Evolutionary conservation across 2,113 vertebrate genomes (phyloP).

Genomic region (Ardeotis arabs): DNA sequence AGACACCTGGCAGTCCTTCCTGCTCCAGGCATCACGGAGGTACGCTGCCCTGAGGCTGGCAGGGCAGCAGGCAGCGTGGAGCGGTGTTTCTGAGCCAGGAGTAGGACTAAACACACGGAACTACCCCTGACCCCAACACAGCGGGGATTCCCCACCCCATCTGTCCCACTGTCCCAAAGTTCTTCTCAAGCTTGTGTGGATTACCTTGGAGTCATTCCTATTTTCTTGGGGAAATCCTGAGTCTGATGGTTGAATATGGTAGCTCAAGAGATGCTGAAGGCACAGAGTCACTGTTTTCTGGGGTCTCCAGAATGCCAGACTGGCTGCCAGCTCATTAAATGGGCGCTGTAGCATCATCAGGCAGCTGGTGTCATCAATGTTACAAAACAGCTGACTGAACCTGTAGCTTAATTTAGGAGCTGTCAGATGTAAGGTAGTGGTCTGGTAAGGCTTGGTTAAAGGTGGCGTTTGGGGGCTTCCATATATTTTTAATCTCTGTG

Average conservation of each 20-base stretch:
- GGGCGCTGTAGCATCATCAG: neutral
- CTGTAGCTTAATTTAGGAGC: neutral
- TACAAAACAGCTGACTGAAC: neutral
- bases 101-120: neutral
- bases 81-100: neutral
- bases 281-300: neutral
- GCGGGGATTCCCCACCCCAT: neutral
- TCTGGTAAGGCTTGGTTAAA: neutral
- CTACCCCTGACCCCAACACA: neutral
- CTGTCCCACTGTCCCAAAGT: neutral
- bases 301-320: neutral
- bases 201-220: neutral
- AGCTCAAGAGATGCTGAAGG: neutral
- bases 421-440: neutral
- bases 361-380: neutral
- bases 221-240: neutral
- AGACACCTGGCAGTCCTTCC: neutral
- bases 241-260: neutral
- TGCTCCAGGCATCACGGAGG: neutral
- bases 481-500: neutral
- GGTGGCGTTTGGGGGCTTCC: neutral
- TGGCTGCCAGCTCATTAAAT: neutral
- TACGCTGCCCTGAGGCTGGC: neutral
- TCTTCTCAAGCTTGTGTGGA: neutral
- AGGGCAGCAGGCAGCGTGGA: neutral